Conservation (phyloP, 2,797 vertebrate species). For the Hemitrygon akajei region DNA sequence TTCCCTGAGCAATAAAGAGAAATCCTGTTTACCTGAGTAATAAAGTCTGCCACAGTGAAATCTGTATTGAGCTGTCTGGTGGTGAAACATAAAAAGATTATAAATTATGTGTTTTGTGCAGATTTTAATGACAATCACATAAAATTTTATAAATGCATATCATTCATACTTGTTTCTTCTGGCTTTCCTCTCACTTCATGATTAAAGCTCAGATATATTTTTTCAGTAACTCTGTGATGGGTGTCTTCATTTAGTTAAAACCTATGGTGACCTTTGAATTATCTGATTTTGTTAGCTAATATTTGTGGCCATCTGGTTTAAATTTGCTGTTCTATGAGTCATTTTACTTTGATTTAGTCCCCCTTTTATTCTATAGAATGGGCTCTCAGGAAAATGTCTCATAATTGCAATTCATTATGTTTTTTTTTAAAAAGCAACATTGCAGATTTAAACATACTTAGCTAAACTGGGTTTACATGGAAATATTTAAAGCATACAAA, state of each 20-base stretch:
- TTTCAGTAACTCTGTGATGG: slow-evolving; percentile 38
- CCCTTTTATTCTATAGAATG: slow-evolving; percentile 35
- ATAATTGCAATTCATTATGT: slow-evolving; percentile 36
- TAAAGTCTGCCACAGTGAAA: slow-evolving; percentile 38
- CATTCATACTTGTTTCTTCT: slow-evolving; percentile 38
- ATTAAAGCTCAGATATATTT: slow-evolving; percentile 37
- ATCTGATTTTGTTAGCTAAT: slow-evolving; percentile 58
- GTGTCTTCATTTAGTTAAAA: slow-evolving; percentile 41
- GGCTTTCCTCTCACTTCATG: slow-evolving; percentile 38
- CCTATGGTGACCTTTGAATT: slow-evolving; percentile 60
- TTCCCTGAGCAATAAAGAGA: slow-evolving; percentile 35
- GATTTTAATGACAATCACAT: slow-evolving; percentile 37
- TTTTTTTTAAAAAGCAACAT: slow-evolving; percentile 20
- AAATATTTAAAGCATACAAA: slow-evolving; percentile 25
- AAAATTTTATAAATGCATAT: slow-evolving; percentile 36
- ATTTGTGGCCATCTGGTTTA: slow-evolving; percentile 72
- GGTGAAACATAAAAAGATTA: slow-evolving; percentile 38
- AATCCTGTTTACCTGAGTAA: slow-evolving; percentile 37
- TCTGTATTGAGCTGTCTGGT: slow-evolving; percentile 27
- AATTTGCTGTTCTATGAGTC: slow-evolving; percentile 71
- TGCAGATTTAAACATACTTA: slow-evolving; percentile 11
- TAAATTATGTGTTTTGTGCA: slow-evolving; percentile 37
- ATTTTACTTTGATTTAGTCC: slow-evolving; percentile 62
- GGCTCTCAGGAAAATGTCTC: slow-evolving; percentile 30
- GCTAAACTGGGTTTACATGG: slow-evolving; percentile 22